phyloP scores from a whole-genome alignment of 2,113 vertebrate species.

The Anser cygnoides region DNA sequence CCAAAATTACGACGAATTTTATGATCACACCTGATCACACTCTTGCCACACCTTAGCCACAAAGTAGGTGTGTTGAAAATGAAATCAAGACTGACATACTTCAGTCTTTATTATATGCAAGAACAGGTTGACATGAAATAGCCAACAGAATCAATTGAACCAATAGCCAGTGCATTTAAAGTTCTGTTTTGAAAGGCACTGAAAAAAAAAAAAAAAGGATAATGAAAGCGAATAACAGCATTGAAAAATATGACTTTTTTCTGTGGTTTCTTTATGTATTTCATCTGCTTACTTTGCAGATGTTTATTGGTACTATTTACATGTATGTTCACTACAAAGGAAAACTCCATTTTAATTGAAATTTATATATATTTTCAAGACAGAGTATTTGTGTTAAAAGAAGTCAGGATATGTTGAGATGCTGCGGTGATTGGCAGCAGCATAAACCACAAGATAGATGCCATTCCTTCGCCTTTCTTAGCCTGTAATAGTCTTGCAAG shows the following conservation, averaged over 20 bases:
- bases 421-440: neutral
- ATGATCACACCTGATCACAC: no score
- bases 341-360: neutral
- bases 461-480: neutral
- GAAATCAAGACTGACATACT: neutral
- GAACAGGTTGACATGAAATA: neutral
- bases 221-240: neutral
- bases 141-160: slow-evolving; percentile 2
- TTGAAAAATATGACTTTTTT: neutral
- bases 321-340: neutral
- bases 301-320: neutral
- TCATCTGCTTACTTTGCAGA: neutral
- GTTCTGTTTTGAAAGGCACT: neutral
- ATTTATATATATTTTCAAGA: neutral
- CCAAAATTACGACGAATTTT: neutral
- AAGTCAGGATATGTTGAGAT: neutral
- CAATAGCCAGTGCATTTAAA: neutral
- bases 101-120: neutral
- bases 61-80: neutral
- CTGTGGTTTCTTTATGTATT: neutral
- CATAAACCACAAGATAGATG: neutral
- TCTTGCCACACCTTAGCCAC: neutral
- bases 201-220: neutral
- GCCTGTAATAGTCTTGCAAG: neutral
- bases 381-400: neutral